Evolutionary conservation across 2,888 invertebrate genomes (phyloP), one percentile per base, ranked within the genome.

Genomic region (Drosophila limbata): DNA sequence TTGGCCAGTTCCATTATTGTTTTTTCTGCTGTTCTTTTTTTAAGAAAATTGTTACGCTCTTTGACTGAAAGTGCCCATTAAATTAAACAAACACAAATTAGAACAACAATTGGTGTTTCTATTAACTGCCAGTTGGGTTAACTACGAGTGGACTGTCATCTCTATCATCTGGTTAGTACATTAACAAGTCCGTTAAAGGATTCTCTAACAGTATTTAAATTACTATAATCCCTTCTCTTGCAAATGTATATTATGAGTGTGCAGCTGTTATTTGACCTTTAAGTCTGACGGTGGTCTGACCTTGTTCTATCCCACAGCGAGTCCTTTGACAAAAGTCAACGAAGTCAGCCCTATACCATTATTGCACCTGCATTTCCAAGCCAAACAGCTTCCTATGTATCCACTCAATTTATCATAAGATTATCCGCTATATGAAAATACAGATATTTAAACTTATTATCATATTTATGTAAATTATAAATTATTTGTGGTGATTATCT

Each of bases 61-160:
- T 65, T 55, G 52, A 48, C 45, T 47, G 47, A 52, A 69, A 64
- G 70, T 60, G 59, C 15, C 52, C 74, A 77, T 77, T 77, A 70
- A 74, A 74, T 65, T 73, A 73, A 74, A 50, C 63, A 70, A 69
- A 81, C 70, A 77, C 51, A 69, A 73, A 79, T 74, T 73, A 77
- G 69, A 71, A 48, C 42, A 53, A 52, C 63, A 69, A 79, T 73
- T 56, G 57, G 10, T 50, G 64, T 40, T 64, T 73, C 51, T 63
- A 67, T 59, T 77, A 77, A 64, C 73, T 15, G 39, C 21, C 31
- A 19, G 40, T 17, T 4, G 42, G 57, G 39, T 59, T 35, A 59
- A 75, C 61, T 56, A 8, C 10, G 8, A n/a, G 13, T 57, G 50
- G 59, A 45, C 42, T 19, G 19, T 21, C 37, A 17, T 21, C 13